Percentiles rank a stretch among this genome's conserved stretches.
These are phyloP conservation scores for Epinotia nisella DNA, from an alignment of 2,888 invertebrate species.

Conservation along the genomic window DNA sequence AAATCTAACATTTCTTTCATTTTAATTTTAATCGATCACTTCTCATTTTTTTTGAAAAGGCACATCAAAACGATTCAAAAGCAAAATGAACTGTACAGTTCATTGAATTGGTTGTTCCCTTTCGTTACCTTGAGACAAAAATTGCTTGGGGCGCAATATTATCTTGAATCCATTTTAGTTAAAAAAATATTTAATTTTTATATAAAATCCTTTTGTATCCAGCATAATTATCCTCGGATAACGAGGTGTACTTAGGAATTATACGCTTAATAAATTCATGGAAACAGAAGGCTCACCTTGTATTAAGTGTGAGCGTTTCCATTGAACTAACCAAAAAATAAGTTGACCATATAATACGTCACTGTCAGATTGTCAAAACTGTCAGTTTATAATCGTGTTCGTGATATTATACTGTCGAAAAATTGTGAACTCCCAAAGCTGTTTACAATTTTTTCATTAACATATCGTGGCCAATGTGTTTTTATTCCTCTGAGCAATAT, in stretches of 20 bases:
- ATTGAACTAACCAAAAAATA: not conserved
- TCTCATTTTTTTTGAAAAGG: slow-evolving; percentile 27
- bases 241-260: slow-evolving; percentile 48
- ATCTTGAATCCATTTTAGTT: slow-evolving; percentile 11
- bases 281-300: slow-evolving; percentile 49
- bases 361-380: too few relatives aligned
- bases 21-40: slow-evolving; percentile 19
- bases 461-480: too few relatives aligned
- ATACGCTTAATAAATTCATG: slow-evolving; percentile 51
- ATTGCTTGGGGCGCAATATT: slow-evolving; percentile 14
- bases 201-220: slow-evolving; percentile 29
- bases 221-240: slow-evolving; percentile 51
- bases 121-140: slow-evolving; percentile 26
- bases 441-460: too few relatives aligned
- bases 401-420: too few relatives aligned
- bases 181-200: slow-evolving; percentile 18
- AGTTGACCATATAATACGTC: not conserved
- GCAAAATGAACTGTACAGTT: slow-evolving; percentile 11
- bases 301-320: slow-evolving; percentile 37
- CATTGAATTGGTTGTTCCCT: slow-evolving; percentile 25
- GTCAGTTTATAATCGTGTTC: too few relatives aligned
- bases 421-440: too few relatives aligned
- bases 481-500: too few relatives aligned
- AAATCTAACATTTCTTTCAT: slow-evolving; percentile 3
- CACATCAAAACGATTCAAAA: slow-evolving; percentile 24